phyloP scores from a whole-genome alignment of 2,113 vertebrate species.

The Rostratula benghalensis region DNA sequence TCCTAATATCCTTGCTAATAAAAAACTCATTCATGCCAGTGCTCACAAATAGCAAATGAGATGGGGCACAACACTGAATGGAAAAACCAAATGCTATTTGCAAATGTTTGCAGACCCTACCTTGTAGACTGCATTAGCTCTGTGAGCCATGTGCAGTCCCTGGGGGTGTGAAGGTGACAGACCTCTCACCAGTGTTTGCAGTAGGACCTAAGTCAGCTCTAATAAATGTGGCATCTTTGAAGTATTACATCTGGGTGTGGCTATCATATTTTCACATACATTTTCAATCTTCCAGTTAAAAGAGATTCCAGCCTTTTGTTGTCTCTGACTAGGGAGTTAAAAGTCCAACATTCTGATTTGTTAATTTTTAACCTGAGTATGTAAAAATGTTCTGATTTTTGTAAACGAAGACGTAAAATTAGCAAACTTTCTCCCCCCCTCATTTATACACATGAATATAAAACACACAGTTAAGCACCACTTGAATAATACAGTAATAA shows the following conservation, averaged over 20 bases:
- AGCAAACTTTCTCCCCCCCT: neutral
- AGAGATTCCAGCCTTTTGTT: neutral
- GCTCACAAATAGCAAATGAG: neutral
- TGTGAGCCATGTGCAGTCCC: neutral
- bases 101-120: neutral
- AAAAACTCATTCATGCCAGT: neutral
- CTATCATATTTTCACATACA: neutral
- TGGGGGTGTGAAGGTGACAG: neutral
- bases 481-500: conserved; percentile 42
- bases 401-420: conserved; percentile 1
- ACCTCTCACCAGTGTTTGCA: neutral
- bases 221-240: neutral
- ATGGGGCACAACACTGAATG: neutral
- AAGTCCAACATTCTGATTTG: conserved; percentile 41
- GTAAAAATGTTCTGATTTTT: conserved; percentile 3
- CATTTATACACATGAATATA: neutral
- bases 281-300: neutral
- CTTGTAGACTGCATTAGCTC: accelerated
- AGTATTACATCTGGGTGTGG: neutral
- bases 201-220: neutral
- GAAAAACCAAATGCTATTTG: neutral
- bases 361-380: conserved; percentile 47
- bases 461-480: conserved; percentile 15
- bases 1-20: neutral
- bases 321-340: neutral